Evolutionary conservation across 2,797 vertebrate species (phyloP).

Genomic region (Gephyroberyx darwinii): DNA sequence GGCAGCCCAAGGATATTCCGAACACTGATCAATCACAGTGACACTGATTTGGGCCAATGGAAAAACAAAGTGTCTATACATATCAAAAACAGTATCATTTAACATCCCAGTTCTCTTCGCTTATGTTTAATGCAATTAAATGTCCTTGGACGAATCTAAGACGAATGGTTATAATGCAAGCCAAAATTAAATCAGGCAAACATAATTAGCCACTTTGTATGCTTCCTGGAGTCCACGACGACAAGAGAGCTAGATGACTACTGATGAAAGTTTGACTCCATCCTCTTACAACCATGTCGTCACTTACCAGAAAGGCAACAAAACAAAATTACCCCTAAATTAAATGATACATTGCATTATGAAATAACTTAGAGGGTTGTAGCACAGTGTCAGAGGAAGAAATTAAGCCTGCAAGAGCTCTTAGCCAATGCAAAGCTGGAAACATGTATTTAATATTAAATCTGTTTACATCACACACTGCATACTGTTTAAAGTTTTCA

Average conservation of each 20-base stretch:
- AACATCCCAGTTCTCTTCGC: constrained; percentile 51
- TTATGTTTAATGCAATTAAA: constrained; percentile 66
- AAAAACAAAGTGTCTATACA: constrained; percentile 51
- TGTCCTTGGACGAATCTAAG: constrained; percentile 64
- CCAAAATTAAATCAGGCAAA: constrained; percentile 73
- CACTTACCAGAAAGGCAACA: constrained; percentile 29
- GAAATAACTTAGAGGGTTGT: neutral
- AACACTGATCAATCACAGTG: constrained; percentile 67
- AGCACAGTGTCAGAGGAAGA: neutral
- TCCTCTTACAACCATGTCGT: constrained; percentile 37
- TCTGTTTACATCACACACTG: neutral
- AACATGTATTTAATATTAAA: constrained; percentile 3
- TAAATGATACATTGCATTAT: constrained; percentile 33
- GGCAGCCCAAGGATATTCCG: constrained; percentile 58
- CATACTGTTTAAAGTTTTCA: neutral
- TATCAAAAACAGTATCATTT: constrained; percentile 54
- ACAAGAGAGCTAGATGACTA: constrained; percentile 30
- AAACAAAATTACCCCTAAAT: constrained; percentile 29
- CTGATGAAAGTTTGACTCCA: constrained; percentile 48
- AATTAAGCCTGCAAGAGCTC: neutral
- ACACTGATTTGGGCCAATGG: constrained; percentile 67
- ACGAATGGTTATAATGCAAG: constrained; percentile 60
- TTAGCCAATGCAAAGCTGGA: neutral
- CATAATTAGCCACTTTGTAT: constrained; percentile 69
- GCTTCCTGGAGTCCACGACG: constrained; percentile 68